A percentile compares a stretch with the other conserved stretches of the same genome.
Evolutionary conservation across 2,113 vertebrate genomes (phyloP).

Genomic region (Callipepla squamata): DNA sequence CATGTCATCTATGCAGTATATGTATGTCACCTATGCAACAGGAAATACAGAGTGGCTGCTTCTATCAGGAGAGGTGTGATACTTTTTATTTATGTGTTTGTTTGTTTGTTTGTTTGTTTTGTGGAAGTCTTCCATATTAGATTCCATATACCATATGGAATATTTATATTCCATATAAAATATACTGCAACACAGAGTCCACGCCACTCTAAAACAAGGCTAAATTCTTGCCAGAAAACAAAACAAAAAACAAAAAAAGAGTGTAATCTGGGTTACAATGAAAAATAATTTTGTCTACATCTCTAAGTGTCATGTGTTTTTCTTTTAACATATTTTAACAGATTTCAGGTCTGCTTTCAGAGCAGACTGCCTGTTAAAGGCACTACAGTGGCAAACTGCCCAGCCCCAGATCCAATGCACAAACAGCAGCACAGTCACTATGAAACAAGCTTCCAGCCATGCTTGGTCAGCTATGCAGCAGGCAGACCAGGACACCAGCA

Average conservation of each 20-base stretch:
- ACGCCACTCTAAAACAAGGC: neutral
- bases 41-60: neutral
- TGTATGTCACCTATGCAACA: neutral
- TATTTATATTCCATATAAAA: too few relatives aligned
- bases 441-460: neutral
- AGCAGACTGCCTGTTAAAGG: neutral
- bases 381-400: neutral
- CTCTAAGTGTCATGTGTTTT: neutral
- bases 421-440: fast-evolving
- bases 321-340: neutral
- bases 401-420: neutral
- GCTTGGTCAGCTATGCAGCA: neutral
- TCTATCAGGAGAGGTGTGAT: neutral
- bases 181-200: neutral
- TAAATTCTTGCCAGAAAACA: neutral
- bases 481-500: neutral
- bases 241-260: too few relatives aligned
- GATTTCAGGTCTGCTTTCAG: neutral
- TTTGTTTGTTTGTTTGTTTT: neutral
- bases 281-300: neutral
- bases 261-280: neutral
- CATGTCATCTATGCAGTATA: neutral
- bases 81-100: too few relatives aligned
- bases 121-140: too few relatives aligned
- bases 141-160: too few relatives aligned